phyloP scores from a whole-genome alignment of 2,888 invertebrate species.

The Agriopis marginaria region DNA sequence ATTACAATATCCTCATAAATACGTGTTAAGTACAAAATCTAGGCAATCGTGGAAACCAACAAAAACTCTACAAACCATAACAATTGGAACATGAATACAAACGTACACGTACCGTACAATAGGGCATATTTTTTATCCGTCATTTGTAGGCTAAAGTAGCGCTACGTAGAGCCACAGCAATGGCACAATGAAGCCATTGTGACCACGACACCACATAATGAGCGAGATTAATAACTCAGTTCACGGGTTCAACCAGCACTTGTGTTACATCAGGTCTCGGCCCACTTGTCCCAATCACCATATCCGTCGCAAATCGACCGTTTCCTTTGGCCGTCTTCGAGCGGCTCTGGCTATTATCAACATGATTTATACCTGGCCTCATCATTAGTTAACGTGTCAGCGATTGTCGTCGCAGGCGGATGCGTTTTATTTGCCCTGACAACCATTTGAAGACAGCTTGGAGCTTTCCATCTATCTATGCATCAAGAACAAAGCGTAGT shows the following conservation, averaged over 20 bases:
- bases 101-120: constrained; percentile 26
- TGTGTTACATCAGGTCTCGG: constrained; percentile 44
- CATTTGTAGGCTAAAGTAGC: constrained; percentile 32
- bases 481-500: constrained; percentile 42
- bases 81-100: constrained; percentile 14
- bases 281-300: constrained; percentile 78
- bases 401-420: constrained; percentile 71
- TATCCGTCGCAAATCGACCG: constrained; percentile 84
- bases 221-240: constrained; percentile 66
- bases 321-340: constrained; percentile 78
- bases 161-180: constrained; percentile 28
- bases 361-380: constrained; percentile 84
- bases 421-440: constrained; percentile 74
- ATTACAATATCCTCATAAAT: background rate
- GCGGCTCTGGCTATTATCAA: constrained; percentile 70
- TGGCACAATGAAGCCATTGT: constrained; percentile 57
- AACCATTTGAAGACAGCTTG: constrained; percentile 55
- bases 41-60: background rate
- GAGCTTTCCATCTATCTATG: constrained; percentile 48
- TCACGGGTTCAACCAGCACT: constrained; percentile 59
- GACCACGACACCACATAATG: constrained; percentile 56
- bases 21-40: background rate
- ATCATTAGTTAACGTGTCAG: constrained; percentile 81
- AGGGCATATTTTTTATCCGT: constrained; percentile 32
- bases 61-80: constrained; percentile 11